Evolutionary conservation across 2,888 invertebrate genomes (phyloP).

Genomic region (Metallyticus violacea): DNA sequence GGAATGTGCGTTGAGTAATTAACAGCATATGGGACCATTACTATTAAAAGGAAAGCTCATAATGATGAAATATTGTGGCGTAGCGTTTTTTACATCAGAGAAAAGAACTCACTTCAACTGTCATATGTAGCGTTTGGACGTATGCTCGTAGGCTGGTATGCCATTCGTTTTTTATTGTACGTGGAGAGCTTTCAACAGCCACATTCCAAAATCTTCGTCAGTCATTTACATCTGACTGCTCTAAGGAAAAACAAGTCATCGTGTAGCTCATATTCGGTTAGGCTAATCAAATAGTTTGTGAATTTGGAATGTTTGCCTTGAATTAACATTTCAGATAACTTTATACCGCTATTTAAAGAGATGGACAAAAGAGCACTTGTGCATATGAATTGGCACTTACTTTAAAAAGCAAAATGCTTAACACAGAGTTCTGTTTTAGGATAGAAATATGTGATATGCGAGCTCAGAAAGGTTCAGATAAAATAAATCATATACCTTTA

Average conservation of each 20-base stretch:
- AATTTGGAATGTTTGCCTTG: no score
- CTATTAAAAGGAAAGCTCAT: background rate
- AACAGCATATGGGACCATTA: background rate
- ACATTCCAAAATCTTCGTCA: background rate
- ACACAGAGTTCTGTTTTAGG: no score
- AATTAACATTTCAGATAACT: no score
- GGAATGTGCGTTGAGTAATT: background rate
- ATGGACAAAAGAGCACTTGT: no score
- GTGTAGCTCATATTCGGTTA: no score
- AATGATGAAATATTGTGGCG: background rate
- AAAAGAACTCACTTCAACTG: background rate
- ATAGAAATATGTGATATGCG: no score
- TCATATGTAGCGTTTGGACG: background rate
- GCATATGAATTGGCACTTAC: no score
- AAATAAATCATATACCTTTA: no score
- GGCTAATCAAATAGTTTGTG: no score
- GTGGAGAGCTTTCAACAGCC: background rate
- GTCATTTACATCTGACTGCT: background rate
- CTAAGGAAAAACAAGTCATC: background rate
- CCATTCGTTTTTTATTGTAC: background rate
- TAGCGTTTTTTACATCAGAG: background rate
- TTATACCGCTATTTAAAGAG: no score
- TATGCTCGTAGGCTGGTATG: background rate
- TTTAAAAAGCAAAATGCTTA: no score
- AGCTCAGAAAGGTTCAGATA: no score